Evolutionary conservation across 2,797 vertebrate species (phyloP), one percentile per base, ranked within the genome.

Genomic region (Rachycentron canadum): DNA sequence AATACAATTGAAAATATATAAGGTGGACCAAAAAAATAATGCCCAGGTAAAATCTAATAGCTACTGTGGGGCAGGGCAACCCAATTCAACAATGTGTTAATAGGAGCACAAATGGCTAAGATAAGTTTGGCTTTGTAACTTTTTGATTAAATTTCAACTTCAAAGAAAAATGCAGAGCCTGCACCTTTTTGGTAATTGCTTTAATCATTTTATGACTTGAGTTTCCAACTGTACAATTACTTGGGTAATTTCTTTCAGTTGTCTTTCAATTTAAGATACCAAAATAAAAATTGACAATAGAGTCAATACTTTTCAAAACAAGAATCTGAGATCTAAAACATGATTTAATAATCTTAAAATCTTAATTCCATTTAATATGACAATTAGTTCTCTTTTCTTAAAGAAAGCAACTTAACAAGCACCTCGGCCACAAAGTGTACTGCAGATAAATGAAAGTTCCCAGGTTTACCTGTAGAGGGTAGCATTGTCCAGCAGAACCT

Each of bases 381-480:
- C 13, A 16, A n/a, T 10, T 43, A 3, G 0, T 55, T 17, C 25
- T 47, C 12, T 53, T 72, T 63, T 30, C 0, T 13, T 40, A 16
- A 56, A 52, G 8, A 1, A 26, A 38, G 12, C 17, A 50, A 23
- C 5, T 47, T 23, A 63, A 38, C 21, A 65, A 41, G 8, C 21
- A 57, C 11, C 0, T 40, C 12, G 52, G 47, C 34, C n/a, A 17
- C 1, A 1, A 13, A 23, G 3, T 23, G 23, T 3, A 9, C 0
- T 11, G 52, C 0, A 9, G 34, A 21, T 1, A 13, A 45, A 16
- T 8, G 14, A 13, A 52, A 12, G 16, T 69, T 63, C 19, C 2
- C 1, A 4, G 0, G 89, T 93, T 93, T 90, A 99, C 98, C 98
- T 97, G 92, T 99, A 99, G 63, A 99, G 94, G 85, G 93, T 91